These are phyloP conservation scores for Silurus glanis DNA, from an alignment of 2,113 vertebrate genomes.

Conservation along the genomic window DNA sequence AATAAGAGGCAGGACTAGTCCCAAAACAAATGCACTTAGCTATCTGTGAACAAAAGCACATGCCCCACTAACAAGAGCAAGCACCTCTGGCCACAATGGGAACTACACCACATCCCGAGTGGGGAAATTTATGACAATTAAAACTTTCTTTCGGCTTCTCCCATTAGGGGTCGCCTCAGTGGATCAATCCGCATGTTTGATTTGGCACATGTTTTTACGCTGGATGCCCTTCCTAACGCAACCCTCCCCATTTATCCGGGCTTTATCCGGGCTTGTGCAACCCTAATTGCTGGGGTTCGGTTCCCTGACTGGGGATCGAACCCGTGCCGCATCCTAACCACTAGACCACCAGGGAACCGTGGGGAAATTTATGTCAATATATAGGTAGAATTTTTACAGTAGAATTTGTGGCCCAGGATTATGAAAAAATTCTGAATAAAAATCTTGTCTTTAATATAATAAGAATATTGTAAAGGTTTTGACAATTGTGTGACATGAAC, in stretches of 20 bases:
- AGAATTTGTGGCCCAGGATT: neutral
- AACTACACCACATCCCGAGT: neutral
- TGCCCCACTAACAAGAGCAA: neutral
- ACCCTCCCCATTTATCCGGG: no score
- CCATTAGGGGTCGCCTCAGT: no score
- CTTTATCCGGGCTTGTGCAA: no score
- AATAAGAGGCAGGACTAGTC: neutral
- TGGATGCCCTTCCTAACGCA: no score
- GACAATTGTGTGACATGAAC: neutral
- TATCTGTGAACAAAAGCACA: neutral
- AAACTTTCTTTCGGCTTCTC: no score
- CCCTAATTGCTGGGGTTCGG: no score
- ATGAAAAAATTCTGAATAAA: neutral
- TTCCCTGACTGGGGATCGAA: no score
- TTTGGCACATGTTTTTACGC: no score
- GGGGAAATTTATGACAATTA: neutral
- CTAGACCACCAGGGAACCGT: no score
- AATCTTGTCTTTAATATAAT: neutral
- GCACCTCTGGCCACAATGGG: neutral
- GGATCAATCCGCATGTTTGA: no score
- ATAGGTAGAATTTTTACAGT: neutral
- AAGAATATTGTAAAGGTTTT: neutral
- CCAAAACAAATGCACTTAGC: neutral
- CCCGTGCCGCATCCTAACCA: no score
- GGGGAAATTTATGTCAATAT: no score